Evolutionary conservation across 1,140 invertebrate genomes (phyloP).

Genomic region (Aphis craccivora): DNA sequence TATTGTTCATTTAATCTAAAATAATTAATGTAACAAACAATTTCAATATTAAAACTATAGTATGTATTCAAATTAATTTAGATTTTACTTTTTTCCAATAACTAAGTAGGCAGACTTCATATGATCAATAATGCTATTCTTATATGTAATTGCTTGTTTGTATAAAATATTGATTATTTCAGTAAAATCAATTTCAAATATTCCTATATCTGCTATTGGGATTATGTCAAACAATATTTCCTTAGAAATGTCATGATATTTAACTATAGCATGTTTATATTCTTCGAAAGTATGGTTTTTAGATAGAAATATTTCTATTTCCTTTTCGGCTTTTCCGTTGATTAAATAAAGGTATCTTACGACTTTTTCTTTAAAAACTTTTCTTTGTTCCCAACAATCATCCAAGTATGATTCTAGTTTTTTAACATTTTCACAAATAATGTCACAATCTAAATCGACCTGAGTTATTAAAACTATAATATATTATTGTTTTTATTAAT

Average conservation of each 20-base stretch:
- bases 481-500: neutral
- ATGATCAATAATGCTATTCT: conserved; percentile 73
- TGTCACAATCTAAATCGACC: conserved; percentile 63
- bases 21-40: neutral
- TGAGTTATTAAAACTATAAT: neutral
- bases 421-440: conserved; percentile 69
- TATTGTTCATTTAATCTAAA: conserved; percentile 85
- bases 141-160: conserved; percentile 72
- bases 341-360: conserved; percentile 83
- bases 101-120: conserved; percentile 84
- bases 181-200: conserved; percentile 85
- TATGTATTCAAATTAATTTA: neutral
- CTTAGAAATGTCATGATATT: conserved; percentile 72
- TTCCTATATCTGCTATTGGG: conserved; percentile 77
- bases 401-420: conserved; percentile 71
- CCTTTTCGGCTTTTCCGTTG: conserved; percentile 73
- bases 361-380: conserved; percentile 76
- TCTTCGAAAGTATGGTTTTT: conserved; percentile 74
- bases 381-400: conserved; percentile 74
- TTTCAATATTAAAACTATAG: neutral
- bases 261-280: conserved; percentile 71
- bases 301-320: conserved; percentile 75
- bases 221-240: conserved; percentile 73
- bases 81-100: conserved; percentile 76
- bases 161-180: conserved; percentile 80